Conservation (phyloP, 1,140 invertebrate genomes). For the Orius insidiosus region DNA sequence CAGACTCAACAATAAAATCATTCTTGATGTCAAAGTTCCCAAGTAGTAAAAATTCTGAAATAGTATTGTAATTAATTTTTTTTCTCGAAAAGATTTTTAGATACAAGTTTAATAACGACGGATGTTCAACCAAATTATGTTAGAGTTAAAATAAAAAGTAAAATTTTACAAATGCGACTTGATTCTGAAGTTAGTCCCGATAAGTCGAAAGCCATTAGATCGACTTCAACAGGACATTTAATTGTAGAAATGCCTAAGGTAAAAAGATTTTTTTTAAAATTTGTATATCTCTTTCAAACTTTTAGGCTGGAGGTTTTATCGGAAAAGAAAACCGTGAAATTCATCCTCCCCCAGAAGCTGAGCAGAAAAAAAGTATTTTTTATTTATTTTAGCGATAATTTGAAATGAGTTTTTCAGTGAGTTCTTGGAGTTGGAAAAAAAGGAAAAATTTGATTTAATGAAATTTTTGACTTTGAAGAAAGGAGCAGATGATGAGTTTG, state of each 20-base stretch:
- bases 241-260: slow-evolving; percentile 65
- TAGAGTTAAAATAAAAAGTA: slow-evolving; percentile 60
- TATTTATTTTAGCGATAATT: not conserved
- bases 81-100: slow-evolving; percentile 39
- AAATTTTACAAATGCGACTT: slow-evolving; percentile 73
- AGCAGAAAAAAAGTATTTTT: slow-evolving; percentile 9
- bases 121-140: slow-evolving; percentile 76
- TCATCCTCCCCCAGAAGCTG: slow-evolving; percentile 1
- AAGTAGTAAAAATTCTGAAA: slow-evolving; percentile 1
- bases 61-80: not conserved
- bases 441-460: slow-evolving; percentile 9
- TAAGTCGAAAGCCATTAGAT: slow-evolving; percentile 54
- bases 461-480: slow-evolving; percentile 6
- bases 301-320: slow-evolving; percentile 14
- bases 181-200: slow-evolving; percentile 60
- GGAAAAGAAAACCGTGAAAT: not conserved
- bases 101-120: slow-evolving; percentile 60
- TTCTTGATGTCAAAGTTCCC: not conserved
- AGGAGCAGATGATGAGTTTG: slow-evolving; percentile 27
- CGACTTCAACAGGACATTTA: slow-evolving; percentile 64
- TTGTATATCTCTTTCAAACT: slow-evolving; percentile 11
- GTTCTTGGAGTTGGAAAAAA: slow-evolving; percentile 22
- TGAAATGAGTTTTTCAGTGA: slow-evolving; percentile 16
- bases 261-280: slow-evolving; percentile 15
- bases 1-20: slow-evolving; percentile 26